Conservation (phyloP, 2,888 invertebrate genomes). For the Catotricha subobsoleta region DNA sequence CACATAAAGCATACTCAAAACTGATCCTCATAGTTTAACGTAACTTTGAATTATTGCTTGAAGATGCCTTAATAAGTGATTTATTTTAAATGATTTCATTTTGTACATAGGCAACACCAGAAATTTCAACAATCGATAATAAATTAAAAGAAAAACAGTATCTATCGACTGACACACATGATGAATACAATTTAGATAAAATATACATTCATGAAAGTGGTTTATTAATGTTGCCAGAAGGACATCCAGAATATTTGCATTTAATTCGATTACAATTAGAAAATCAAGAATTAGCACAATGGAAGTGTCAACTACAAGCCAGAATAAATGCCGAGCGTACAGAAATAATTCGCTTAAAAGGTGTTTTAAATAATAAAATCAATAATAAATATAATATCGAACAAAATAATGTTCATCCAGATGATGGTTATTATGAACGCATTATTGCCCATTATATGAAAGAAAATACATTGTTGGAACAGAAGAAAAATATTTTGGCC, state of each 20-base stretch:
- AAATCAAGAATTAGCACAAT: slow-evolving; percentile 43
- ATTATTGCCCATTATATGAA: slow-evolving; percentile 35
- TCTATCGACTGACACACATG: not conserved
- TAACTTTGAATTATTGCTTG: no score
- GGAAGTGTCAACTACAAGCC: slow-evolving; percentile 48
- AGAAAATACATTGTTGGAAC: slow-evolving; percentile 48
- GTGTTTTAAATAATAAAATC: slow-evolving; percentile 24
- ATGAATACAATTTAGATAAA: slow-evolving; percentile 11
- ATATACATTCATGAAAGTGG: slow-evolving; percentile 19
- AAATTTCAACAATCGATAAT: slow-evolving; percentile 12
- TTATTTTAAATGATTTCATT: no score
- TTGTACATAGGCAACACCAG: slow-evolving; percentile 12
- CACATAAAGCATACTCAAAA: no score
- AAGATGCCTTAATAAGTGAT: no score
- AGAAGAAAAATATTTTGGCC: slow-evolving; percentile 45
- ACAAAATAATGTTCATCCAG: slow-evolving; percentile 12
- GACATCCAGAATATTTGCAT: slow-evolving; percentile 34
- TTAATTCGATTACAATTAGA: slow-evolving; percentile 44
- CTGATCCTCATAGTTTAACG: no score
- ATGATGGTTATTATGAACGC: slow-evolving; percentile 29
- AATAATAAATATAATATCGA: slow-evolving; percentile 1
- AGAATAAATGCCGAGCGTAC: slow-evolving; percentile 55
- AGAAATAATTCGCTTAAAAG: slow-evolving; percentile 47
- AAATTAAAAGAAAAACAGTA: not conserved
- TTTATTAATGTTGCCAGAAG: slow-evolving; percentile 34